Percentiles rank a stretch among this genome's conserved stretches.
Conservation (phyloP, 2,888 invertebrate genomes). For the Scrobipalpa atriplicella region DNA sequence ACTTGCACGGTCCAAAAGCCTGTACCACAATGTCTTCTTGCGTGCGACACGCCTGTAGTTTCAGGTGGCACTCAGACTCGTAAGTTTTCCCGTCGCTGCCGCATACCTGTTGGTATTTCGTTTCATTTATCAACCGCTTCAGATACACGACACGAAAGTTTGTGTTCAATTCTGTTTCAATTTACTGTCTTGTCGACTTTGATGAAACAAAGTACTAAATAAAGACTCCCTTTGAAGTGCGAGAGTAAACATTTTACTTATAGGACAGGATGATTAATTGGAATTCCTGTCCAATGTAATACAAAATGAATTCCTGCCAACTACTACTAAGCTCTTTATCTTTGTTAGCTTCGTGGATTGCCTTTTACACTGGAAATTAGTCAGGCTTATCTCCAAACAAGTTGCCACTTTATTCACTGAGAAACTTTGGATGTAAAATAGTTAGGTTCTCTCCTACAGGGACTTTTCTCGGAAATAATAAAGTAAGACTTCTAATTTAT, state of each 20-base stretch:
- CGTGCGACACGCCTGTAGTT: constrained; percentile 91
- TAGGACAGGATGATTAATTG: constrained; percentile 9
- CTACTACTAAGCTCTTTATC: constrained; percentile 9
- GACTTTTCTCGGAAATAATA: neutral
- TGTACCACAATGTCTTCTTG: constrained; percentile 91
- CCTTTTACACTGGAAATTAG: constrained; percentile 2
- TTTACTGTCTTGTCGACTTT: neutral
- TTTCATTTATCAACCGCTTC: neutral
- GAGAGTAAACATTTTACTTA: constrained; percentile 23
- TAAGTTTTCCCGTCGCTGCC: constrained; percentile 92
- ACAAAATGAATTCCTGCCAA: constrained; percentile 11
- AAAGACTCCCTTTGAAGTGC: neutral
- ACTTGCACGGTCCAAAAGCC: constrained; percentile 89
- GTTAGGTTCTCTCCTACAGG: neutral
- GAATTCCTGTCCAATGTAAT: constrained; percentile 15
- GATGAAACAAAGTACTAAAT: neutral
- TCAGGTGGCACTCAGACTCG: constrained; percentile 91
- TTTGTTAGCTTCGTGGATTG: neutral
- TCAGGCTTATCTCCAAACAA: neutral
- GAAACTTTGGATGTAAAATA: neutral
- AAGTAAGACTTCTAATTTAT: too few relatives aligned
- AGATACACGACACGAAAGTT: constrained; percentile 9
- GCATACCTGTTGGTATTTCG: constrained; percentile 81
- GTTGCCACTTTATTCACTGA: neutral
- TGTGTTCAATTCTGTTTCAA: neutral